Evolutionary conservation across 2,888 invertebrate genomes (phyloP), one percentile per base, ranked within the genome.

Genomic region (Patella depressa): DNA sequence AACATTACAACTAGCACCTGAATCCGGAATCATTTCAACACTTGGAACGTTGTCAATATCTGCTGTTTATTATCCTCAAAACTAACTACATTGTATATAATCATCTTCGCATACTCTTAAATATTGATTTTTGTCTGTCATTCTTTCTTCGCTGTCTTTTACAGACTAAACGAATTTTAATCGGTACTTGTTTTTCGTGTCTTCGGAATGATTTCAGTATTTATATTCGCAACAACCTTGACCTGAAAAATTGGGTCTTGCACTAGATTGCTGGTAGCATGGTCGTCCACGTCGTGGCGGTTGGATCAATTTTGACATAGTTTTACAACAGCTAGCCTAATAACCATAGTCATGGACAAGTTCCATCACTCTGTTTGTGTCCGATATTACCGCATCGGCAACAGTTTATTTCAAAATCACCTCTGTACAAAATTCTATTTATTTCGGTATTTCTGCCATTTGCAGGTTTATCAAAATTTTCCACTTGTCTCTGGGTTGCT

Each of bases 1-100:
- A 65, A n/a, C 65, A 65, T 65, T 65, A 65, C 65, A 65, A 65
- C 65, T 65, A 19, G 65, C n/a, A n/a, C 65, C 65, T 65, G 65
- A 65, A n/a, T 65, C 65, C 7, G 24, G n/a, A 5, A 59, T 17
- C 59, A 59, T 59, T 59, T 59, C 59, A 59, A 59, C 59, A 59
- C 19, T 19, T 59, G 59, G 59, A 65, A n/a, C 65, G 24, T 65
- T 65, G 65, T 17, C n/a, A 65, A 65, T 65, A 24, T 65, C 65
- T 2, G 65, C 24, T 65, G 65, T 65, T 65, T 65, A 65, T 24
- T 24, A 65, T 7, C 24, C 1, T 19, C 65, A 29, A 9, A 19
- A 24, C n/a, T 19, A n/a, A 65, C 1, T n/a, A 65, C n/a, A n/a
- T n/a, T n/a, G n/a, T n/a, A 65, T 15, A 65, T 19, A 9, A 65